A percentile compares a stretch with the other conserved stretches of the same genome.
Conservation (phyloP, 2,113 vertebrate genomes). For the Pelecanoides urinatrix region DNA sequence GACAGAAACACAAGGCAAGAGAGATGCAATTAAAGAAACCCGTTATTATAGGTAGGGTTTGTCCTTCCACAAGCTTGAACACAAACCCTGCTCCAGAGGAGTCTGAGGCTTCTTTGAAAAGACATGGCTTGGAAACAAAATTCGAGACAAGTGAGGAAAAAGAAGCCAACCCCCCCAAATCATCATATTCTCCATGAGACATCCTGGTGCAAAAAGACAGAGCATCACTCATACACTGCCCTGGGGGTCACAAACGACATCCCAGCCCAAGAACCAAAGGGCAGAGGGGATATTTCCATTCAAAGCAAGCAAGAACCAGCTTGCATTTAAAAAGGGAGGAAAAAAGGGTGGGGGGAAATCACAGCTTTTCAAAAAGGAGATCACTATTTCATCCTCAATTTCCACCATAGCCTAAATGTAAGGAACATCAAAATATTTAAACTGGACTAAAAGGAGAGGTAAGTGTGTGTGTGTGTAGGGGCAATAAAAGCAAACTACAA, state of each 20-base stretch:
- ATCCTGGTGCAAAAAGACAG: background rate
- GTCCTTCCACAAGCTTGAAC: background rate
- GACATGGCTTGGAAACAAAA: background rate
- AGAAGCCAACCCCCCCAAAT: background rate
- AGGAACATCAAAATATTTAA: background rate
- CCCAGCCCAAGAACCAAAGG: background rate
- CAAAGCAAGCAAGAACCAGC: conserved; percentile 30
- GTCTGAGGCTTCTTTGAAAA: background rate
- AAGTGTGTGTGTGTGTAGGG: background rate
- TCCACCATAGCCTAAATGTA: background rate
- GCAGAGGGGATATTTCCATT: background rate
- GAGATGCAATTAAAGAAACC: background rate
- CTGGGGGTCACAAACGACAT: background rate
- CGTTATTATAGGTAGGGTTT: background rate
- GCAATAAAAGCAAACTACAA: background rate
- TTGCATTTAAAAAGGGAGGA: background rate
- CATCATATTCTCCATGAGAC: background rate
- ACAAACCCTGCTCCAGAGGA: background rate
- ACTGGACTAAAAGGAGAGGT: background rate
- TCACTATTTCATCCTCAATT: background rate
- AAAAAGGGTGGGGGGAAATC: background rate
- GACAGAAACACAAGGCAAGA: background rate
- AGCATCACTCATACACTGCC: background rate
- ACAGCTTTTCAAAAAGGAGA: conserved; percentile 14
- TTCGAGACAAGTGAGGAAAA: background rate